phyloP scores from a whole-genome alignment of 2,888 invertebrate species.

The Thereva unica region DNA sequence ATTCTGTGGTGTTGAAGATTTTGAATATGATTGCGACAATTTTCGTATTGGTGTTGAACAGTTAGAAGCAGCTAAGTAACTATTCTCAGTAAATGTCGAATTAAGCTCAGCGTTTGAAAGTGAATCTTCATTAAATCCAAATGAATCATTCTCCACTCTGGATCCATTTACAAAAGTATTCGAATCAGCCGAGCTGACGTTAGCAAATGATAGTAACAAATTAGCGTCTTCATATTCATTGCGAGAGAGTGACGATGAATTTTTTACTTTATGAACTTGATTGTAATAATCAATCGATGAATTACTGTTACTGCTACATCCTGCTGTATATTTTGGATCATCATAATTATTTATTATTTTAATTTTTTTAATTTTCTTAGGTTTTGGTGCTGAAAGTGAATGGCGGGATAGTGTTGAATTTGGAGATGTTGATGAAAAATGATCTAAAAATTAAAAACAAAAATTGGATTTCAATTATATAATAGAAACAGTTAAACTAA shows the following conservation, averaged over 20 bases:
- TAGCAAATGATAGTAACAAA: conserved; percentile 46
- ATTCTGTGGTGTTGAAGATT: conserved; percentile 50
- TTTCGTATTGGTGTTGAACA: conserved; percentile 41
- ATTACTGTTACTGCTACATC: conserved; percentile 49
- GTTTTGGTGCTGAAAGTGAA: conserved; percentile 50
- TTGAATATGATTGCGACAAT: conserved; percentile 46
- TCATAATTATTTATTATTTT: conserved; percentile 48
- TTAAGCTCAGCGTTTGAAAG: conserved; percentile 43
- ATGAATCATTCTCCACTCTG: conserved; percentile 24
- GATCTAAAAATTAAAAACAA: too few species aligned
- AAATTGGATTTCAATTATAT: too few species aligned
- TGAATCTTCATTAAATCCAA: conserved; percentile 39
- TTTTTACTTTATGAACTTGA: conserved; percentile 13
- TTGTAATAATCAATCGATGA: conserved; percentile 46
- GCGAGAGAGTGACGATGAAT: conserved; percentile 6
- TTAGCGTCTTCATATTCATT: conserved; percentile 46
- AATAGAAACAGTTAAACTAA: too few species aligned
- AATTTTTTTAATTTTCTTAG: conserved; percentile 44
- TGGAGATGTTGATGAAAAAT: too few species aligned
- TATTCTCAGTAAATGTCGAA: conserved; percentile 39
- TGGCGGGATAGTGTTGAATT: background rate
- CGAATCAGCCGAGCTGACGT: conserved; percentile 41
- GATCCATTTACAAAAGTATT: conserved; percentile 17
- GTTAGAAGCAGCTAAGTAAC: conserved; percentile 37
- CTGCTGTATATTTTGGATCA: conserved; percentile 33